Evolutionary conservation across 1,140 invertebrate species (phyloP).

Genomic region (Nasonia vitripennis): DNA sequence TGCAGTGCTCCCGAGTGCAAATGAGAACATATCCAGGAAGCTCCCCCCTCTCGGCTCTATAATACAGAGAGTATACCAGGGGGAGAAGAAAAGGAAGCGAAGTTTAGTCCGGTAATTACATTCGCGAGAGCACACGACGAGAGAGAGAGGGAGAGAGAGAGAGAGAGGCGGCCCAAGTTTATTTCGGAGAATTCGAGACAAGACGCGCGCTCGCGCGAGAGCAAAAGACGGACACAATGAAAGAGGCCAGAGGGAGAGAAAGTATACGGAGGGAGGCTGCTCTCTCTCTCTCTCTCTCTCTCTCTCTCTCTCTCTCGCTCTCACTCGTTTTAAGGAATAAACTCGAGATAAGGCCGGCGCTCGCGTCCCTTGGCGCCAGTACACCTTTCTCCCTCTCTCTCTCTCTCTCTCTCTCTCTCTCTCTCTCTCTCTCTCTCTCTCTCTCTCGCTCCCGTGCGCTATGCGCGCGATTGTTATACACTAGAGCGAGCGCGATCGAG

Average conservation of each 20-base stretch:
- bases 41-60: not conserved
- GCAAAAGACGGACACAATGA: conserved; percentile 23
- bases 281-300: not conserved
- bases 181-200: conserved; percentile 37
- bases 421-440: conserved; percentile 40
- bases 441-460: conserved; percentile 36
- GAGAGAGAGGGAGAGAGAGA: not conserved
- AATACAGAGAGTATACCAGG: not conserved
- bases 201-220: not conserved
- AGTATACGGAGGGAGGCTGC: conserved; percentile 1
- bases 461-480: conserved; percentile 15
- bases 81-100: conserved; percentile 19
- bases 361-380: conserved; percentile 6
- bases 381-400: too few relatives aligned
- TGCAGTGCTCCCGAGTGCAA: conserved; percentile 9
- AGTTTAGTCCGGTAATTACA: conserved; percentile 39
- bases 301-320: not conserved
- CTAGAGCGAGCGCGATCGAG: not conserved
- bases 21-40: conserved; percentile 27
- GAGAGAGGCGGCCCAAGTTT: conserved; percentile 4
- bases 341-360: conserved; percentile 23
- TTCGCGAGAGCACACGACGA: not conserved
- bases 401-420: too few relatives aligned
- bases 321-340: conserved; percentile 31
- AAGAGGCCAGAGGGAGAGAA: conserved; percentile 10